phyloP scores from a whole-genome alignment of 2,888 invertebrate genomes.

The Caenorhabditis drosophilae region DNA sequence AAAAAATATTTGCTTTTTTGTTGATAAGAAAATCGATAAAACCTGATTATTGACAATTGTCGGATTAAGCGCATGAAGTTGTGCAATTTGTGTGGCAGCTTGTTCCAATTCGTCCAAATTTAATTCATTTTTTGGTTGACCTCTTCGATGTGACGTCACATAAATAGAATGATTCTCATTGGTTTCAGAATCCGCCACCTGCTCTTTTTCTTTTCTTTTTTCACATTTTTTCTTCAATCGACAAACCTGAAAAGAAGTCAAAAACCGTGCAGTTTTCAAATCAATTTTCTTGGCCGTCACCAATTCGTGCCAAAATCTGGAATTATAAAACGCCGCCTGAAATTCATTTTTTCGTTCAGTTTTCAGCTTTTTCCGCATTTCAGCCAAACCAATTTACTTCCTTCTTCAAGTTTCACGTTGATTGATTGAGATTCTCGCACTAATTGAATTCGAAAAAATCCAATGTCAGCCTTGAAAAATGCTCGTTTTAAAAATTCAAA shows the following conservation, averaged over 20 bases:
- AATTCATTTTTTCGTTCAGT: not conserved
- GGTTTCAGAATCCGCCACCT: conserved; percentile 21
- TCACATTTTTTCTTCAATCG: not conserved
- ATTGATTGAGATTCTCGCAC: conserved; percentile 35
- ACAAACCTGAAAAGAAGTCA: conserved; percentile 10
- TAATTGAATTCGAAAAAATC: conserved; percentile 38
- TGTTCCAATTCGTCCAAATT: conserved; percentile 24
- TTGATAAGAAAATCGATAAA: not conserved
- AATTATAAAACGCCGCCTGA: conserved; percentile 48
- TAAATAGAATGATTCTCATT: conserved; percentile 32
- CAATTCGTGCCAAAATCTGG: conserved; percentile 43
- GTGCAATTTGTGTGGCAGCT: conserved; percentile 35
- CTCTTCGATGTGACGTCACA: conserved; percentile 9
- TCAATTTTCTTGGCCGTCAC: conserved; percentile 29
- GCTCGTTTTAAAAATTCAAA: not conserved
- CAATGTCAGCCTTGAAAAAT: conserved; percentile 20
- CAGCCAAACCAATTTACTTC: conserved; percentile 30
- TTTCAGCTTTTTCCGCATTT: not conserved
- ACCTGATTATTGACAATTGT: conserved; percentile 5
- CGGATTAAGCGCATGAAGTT: conserved; percentile 35
- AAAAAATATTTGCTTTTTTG: not conserved
- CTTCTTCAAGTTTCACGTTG: conserved; percentile 40
- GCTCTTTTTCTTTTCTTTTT: too few species aligned
- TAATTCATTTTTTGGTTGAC: conserved; percentile 3
- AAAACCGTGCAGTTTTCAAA: conserved; percentile 20